Percentiles rank a stretch among this genome's conserved stretches.
phyloP scores from a whole-genome alignment of 2,888 invertebrate species.

The Callyntrura sp. region DNA sequence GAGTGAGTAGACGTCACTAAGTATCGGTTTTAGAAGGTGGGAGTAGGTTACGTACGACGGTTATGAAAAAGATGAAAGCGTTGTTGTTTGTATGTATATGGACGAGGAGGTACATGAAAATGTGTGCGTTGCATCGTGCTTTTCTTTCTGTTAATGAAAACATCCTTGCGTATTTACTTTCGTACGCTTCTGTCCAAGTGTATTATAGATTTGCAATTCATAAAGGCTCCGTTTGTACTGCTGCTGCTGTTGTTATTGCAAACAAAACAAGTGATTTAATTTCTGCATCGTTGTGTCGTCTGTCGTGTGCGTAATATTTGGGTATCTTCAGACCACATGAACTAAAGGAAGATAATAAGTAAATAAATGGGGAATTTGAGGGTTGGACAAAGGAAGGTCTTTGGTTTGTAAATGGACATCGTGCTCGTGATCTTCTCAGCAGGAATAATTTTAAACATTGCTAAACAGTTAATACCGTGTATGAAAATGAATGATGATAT shows the following conservation, averaged over 20 bases:
- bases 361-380: neutral
- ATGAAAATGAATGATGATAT: neutral
- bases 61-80: conserved; percentile 16
- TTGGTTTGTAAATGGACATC: neutral
- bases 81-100: neutral
- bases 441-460: conserved; percentile 2
- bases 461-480: neutral
- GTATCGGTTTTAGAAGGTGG: too few species aligned
- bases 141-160: conserved; percentile 40
- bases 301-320: neutral
- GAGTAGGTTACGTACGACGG: too few species aligned
- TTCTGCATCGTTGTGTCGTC: neutral
- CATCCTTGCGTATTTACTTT: conserved; percentile 24
- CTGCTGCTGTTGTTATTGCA: neutral
- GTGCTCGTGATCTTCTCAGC: conserved; percentile 40
- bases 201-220: conserved; percentile 27
- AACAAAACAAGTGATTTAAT: neutral
- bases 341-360: neutral
- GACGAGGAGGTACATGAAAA: neutral
- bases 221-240: neutral
- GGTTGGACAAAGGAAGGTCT: neutral
- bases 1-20: too few species aligned
- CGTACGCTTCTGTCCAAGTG: conserved; percentile 16
- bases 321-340: neutral
- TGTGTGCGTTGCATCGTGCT: neutral